These are phyloP conservation scores for Ictalurus punctatus DNA, from an alignment of 2,113 vertebrate species.

Conservation along the genomic window DNA sequence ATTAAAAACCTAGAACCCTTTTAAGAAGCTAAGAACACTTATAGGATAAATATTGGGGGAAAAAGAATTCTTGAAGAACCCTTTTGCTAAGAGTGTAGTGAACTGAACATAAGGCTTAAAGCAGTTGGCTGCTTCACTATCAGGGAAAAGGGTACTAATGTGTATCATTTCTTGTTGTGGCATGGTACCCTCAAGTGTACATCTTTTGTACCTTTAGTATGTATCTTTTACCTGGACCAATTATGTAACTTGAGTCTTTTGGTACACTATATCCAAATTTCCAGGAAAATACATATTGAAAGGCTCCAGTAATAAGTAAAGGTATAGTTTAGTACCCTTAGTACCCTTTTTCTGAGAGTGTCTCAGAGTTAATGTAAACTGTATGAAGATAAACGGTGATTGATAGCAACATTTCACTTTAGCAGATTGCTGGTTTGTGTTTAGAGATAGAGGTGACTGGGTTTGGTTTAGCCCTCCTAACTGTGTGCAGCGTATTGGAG, in stretches of 20 bases:
- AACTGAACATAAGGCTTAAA: no score
- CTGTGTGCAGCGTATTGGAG: slow-evolving; percentile 16
- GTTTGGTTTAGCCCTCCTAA: slow-evolving; percentile 4
- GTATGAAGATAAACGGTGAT: slow-evolving; percentile 12
- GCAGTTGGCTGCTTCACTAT: background rate
- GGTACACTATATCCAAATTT: background rate
- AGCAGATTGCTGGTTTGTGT: slow-evolving; percentile 5
- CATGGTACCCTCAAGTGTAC: background rate
- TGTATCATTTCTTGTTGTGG: background rate
- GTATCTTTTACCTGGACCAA: background rate
- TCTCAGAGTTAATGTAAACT: slow-evolving; percentile 15
- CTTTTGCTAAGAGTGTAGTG: no score
- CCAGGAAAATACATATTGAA: background rate
- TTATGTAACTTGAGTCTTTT: background rate
- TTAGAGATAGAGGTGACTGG: slow-evolving; percentile 22
- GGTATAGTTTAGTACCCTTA: background rate
- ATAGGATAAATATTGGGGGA: no score
- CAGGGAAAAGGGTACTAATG: background rate
- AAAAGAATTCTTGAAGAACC: no score
- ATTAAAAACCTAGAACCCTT: no score
- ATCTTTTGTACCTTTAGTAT: background rate
- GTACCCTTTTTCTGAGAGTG: background rate
- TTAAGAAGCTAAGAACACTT: no score
- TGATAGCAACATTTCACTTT: slow-evolving; percentile 23
- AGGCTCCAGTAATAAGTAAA: background rate